Percentiles rank a stretch among this genome's conserved stretches.
phyloP scores from a whole-genome alignment of 2,888 invertebrate species.

The Geophilus truncorum region DNA sequence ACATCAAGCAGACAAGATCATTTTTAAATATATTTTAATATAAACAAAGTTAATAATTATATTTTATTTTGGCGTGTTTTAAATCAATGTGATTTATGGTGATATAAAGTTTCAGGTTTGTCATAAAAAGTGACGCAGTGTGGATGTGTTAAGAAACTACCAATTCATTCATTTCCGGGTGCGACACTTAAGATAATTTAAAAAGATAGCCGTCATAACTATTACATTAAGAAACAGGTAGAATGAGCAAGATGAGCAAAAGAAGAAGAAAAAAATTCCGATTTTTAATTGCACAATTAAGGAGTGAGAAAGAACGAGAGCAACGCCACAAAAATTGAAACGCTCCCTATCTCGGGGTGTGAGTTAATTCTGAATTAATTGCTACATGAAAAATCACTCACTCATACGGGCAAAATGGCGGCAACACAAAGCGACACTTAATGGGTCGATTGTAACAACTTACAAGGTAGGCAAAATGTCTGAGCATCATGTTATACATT shows the following conservation, averaged over 20 bases:
- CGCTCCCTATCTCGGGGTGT: conserved; percentile 19
- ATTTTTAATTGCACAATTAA: conserved; percentile 24
- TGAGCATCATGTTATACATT: conserved; percentile 9
- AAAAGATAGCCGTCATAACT: conserved; percentile 15
- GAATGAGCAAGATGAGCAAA: not conserved
- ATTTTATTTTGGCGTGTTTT: too few species aligned
- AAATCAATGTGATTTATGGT: not conserved
- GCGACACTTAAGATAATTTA: conserved; percentile 1
- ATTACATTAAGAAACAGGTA: not conserved
- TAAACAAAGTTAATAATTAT: too few species aligned
- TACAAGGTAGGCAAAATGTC: conserved; percentile 7
- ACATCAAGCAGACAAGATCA: not conserved
- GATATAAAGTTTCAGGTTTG: not conserved
- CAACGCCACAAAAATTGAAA: conserved; percentile 13
- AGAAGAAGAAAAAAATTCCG: not conserved
- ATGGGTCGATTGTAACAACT: conserved; percentile 13
- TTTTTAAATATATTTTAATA: too few species aligned
- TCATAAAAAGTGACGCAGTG: not conserved
- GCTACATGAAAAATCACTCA: conserved; percentile 27
- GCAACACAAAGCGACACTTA: conserved; percentile 7
- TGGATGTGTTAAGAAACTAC: not conserved
- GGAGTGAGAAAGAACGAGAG: not conserved
- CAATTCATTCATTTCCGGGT: not conserved
- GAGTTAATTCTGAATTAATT: conserved; percentile 27
- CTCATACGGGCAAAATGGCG: conserved; percentile 7